A percentile compares a stretch with the other conserved stretches of the same genome.
Conservation (phyloP, 1,140 invertebrate genomes). For the Protaetia brevitarsis region DNA sequence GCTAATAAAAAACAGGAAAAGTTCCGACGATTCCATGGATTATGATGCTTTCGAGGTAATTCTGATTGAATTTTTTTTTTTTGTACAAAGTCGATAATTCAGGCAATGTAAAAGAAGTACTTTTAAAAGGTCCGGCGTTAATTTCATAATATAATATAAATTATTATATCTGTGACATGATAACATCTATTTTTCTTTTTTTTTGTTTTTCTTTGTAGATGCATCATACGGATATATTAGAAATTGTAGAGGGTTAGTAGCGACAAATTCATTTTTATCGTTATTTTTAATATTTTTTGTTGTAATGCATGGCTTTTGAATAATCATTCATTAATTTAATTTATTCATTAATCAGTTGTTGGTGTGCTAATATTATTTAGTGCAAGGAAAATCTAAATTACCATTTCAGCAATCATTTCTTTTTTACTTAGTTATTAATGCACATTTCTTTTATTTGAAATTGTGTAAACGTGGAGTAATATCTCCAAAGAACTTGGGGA, state of each 20-base stretch:
- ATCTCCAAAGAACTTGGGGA: too few relatives aligned
- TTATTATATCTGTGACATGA: too few relatives aligned
- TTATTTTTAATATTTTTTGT: neutral
- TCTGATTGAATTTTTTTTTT: neutral
- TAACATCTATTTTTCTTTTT: neutral
- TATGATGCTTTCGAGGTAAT: slow-evolving; percentile 4
- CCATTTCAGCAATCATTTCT: too few relatives aligned
- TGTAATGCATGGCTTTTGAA: neutral
- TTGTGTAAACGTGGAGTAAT: too few relatives aligned
- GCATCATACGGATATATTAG: neutral
- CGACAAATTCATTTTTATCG: neutral
- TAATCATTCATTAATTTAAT: too few relatives aligned
- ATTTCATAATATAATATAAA: neutral
- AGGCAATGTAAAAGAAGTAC: neutral
- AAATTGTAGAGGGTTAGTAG: slow-evolving; percentile 20
- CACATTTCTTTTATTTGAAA: too few relatives aligned
- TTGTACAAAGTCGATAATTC: neutral
- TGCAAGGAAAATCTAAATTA: too few relatives aligned
- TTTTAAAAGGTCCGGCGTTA: neutral
- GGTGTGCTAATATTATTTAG: too few relatives aligned
- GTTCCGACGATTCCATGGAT: neutral
- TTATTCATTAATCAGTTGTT: too few relatives aligned
- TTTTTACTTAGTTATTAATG: too few relatives aligned
- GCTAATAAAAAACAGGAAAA: neutral
- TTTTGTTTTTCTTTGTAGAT: slow-evolving; percentile 14